Evolutionary conservation across 2,888 invertebrate species (phyloP).

Genomic region (Metacarcinus magister): DNA sequence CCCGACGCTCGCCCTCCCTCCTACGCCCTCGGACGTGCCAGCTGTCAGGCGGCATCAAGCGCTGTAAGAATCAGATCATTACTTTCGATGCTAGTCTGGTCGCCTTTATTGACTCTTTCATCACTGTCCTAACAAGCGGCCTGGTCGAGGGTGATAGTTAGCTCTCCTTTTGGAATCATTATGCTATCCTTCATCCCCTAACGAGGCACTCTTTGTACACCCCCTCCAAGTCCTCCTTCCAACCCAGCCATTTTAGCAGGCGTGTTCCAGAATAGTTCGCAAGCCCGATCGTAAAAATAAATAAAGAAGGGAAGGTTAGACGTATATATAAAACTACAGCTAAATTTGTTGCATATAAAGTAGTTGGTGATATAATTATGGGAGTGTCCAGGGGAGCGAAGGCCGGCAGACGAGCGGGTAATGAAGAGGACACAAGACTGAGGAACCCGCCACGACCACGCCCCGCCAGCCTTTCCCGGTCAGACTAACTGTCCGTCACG

Average conservation of each 20-base stretch:
- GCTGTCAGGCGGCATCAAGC: slow-evolving; percentile 54
- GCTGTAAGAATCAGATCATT: slow-evolving; percentile 64
- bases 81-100: slow-evolving; percentile 47
- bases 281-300: neutral
- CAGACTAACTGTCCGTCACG: slow-evolving; percentile 61
- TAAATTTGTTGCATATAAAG: slow-evolving; percentile 54
- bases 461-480: neutral
- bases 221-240: neutral
- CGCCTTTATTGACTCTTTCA: slow-evolving; percentile 51
- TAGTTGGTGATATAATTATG: slow-evolving; percentile 57
- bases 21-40: slow-evolving; percentile 36
- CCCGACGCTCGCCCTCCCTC: neutral
- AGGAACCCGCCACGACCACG: neutral
- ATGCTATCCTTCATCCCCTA: slow-evolving; percentile 52
- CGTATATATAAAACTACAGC: slow-evolving; percentile 13
- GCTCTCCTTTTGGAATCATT: slow-evolving; percentile 22
- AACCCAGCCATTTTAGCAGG: slow-evolving; percentile 14
- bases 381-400: slow-evolving; percentile 32
- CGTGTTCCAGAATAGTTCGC: neutral
- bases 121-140: slow-evolving; percentile 59
- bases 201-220: slow-evolving; percentile 42
- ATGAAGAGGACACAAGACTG: slow-evolving; percentile 50
- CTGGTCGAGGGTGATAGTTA: slow-evolving; percentile 10
- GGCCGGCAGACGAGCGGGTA: slow-evolving; percentile 10
- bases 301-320: neutral